Percentiles rank a stretch among this genome's conserved stretches.
Evolutionary conservation across 2,888 invertebrate species (phyloP).

Genomic region (Teleogryllus oceanicus): DNA sequence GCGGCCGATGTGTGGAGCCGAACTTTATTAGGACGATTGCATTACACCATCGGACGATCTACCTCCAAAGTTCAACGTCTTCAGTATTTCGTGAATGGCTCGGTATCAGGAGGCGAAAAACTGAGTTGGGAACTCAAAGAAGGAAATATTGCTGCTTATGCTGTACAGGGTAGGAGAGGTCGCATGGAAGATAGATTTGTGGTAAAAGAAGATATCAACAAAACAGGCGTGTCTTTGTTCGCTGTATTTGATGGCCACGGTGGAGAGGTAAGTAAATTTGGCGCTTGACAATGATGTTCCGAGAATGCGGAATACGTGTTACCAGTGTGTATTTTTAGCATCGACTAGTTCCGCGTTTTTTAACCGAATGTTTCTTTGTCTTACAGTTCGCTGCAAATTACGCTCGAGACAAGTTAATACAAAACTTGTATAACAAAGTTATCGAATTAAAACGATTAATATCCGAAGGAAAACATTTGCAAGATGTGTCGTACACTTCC

Average conservation of each 20-base stretch:
- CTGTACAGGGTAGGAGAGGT: conserved; percentile 82
- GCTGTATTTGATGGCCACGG: conserved; percentile 96
- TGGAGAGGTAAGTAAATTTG: conserved; percentile 61
- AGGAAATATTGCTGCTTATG: conserved; percentile 77
- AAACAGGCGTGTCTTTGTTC: conserved; percentile 81
- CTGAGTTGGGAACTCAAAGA: conserved; percentile 74
- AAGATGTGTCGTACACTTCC: not conserved
- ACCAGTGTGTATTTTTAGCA: not conserved
- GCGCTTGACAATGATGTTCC: not conserved
- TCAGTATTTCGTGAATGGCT: conserved; percentile 37
- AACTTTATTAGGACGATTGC: conserved; percentile 65
- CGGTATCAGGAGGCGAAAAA: conserved; percentile 43
- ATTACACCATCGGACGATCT: conserved; percentile 60
- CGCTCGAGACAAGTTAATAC: conserved; percentile 81
- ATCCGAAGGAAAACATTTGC: conserved; percentile 46
- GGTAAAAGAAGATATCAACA: conserved; percentile 78
- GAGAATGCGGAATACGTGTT: no score
- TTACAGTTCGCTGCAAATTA: conserved; percentile 82
- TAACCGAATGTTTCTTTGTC: conserved; percentile 33
- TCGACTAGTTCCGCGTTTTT: not conserved
- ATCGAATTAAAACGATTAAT: conserved; percentile 67
- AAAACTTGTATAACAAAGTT: conserved; percentile 73
- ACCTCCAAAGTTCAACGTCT: conserved; percentile 53
- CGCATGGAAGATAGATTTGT: conserved; percentile 95
- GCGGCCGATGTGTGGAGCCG: conserved; percentile 80